A percentile compares a stretch with the other conserved stretches of the same genome.
Evolutionary conservation across 92 coral and sea anemone genomes (phyloP).

Genomic region (Nematostella vectensis): DNA sequence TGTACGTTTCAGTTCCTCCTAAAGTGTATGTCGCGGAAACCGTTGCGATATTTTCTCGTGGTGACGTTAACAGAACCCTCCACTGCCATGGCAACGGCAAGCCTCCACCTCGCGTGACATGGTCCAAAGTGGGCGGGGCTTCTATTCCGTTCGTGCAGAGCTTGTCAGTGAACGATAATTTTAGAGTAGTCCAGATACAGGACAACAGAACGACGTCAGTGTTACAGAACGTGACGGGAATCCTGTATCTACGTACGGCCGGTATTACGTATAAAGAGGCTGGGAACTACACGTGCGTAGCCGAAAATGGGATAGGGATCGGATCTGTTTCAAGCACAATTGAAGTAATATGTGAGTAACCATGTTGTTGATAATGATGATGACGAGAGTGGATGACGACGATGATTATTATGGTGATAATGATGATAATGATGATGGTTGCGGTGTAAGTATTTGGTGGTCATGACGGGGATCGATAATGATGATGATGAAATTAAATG

Average conservation of each 20-base stretch:
- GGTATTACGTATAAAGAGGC: conserved; percentile 43
- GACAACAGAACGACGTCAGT: conserved; percentile 8
- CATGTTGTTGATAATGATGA: no score
- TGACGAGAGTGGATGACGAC: neutral
- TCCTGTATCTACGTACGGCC: conserved; percentile 43
- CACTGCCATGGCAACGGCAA: conserved; percentile 49
- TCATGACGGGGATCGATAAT: no score
- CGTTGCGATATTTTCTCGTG: conserved; percentile 8
- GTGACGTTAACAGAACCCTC: conserved; percentile 11
- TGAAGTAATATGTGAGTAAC: conserved; percentile 63
- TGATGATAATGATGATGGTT: no score
- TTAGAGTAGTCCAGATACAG: conserved; percentile 30
- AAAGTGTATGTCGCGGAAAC: conserved; percentile 7
- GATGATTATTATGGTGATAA: no score
- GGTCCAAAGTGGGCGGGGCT: conserved; percentile 13
- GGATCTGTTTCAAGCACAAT: neutral
- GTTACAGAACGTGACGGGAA: conserved; percentile 29
- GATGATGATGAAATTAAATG: no score
- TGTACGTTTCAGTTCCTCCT: conserved; percentile 48
- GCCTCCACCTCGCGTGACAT: conserved; percentile 35
- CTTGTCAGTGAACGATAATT: conserved; percentile 1
- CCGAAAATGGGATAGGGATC: conserved; percentile 12
- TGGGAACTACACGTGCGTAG: conserved; percentile 67
- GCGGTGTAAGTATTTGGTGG: no score
- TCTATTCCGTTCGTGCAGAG: conserved; percentile 5